A percentile compares a stretch with the other conserved stretches of the same genome.
Conservation (phyloP, 1,140 invertebrate species). For the Kradibia gibbosae region DNA sequence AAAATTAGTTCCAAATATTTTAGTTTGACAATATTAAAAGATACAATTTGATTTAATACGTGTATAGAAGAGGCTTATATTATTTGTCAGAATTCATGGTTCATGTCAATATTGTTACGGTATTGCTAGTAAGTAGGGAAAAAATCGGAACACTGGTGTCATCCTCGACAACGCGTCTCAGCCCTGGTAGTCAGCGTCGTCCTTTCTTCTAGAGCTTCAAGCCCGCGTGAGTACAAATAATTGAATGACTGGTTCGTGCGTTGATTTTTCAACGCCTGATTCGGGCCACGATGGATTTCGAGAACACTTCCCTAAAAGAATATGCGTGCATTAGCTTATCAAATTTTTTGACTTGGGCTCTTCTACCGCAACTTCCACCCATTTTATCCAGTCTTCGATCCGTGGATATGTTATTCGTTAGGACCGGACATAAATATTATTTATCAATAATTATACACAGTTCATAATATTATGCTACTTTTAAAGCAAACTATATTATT, state of each 20-base stretch:
- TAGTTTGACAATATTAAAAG: background rate
- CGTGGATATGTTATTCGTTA: background rate
- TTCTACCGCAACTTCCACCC: background rate
- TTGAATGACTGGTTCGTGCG: no score
- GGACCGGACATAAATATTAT: background rate
- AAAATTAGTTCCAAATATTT: constrained; percentile 4
- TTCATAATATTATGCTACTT: no score
- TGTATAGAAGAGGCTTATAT: no score
- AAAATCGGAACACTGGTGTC: background rate
- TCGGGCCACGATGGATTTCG: no score
- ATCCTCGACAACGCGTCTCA: background rate
- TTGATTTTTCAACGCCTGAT: no score
- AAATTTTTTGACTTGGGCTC: background rate
- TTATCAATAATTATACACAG: no score
- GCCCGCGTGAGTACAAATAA: background rate
- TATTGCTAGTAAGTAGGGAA: background rate
- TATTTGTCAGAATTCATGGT: background rate
- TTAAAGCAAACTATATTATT: no score
- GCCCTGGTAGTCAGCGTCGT: background rate
- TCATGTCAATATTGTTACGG: no score
- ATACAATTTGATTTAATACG: background rate
- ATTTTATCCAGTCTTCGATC: background rate
- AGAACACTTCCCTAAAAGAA: no score
- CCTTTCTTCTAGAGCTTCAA: background rate
- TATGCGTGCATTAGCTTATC: no score